Conservation (phyloP, 2,113 vertebrate species). For the Rafetus swinhoei region DNA sequence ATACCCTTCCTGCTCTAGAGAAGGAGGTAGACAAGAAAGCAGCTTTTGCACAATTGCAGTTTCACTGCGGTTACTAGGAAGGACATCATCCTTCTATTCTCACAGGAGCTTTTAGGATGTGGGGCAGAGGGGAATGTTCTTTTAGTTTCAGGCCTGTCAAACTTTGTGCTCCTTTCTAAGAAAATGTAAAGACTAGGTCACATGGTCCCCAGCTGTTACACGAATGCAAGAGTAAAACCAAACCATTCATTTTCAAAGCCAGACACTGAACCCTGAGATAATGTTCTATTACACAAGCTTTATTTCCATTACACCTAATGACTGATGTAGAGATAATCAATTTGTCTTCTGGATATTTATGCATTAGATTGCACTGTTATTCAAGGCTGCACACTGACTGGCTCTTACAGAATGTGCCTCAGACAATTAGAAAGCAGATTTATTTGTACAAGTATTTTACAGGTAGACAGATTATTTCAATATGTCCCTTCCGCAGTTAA, state of each 20-base stretch:
- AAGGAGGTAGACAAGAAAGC: not conserved
- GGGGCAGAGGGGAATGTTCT: not conserved
- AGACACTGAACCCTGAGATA: not conserved
- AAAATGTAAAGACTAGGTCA: not conserved
- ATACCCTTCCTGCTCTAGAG: not conserved
- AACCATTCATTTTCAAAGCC: conserved; percentile 1
- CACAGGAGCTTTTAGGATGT: not conserved
- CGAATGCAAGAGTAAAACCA: not conserved
- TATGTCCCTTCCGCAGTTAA: not conserved
- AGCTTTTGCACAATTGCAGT: not conserved
- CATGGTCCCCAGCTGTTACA: not conserved
- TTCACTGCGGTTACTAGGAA: not conserved
- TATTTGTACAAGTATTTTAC: not conserved
- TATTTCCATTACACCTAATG: conserved; percentile 20
- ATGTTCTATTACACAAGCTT: conserved; percentile 25
- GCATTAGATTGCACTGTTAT: not conserved
- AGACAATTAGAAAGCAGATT: not conserved
- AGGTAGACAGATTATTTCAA: not conserved
- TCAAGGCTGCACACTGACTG: not conserved
- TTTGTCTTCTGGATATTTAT: conserved; percentile 24
- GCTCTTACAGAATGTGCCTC: not conserved
- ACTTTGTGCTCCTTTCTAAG: not conserved
- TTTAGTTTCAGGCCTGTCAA: not conserved
- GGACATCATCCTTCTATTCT: not conserved
- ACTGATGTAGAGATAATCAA: conserved; percentile 17